Evolutionary conservation across 2,888 invertebrate species (phyloP).

Genomic region (Labia minor): DNA sequence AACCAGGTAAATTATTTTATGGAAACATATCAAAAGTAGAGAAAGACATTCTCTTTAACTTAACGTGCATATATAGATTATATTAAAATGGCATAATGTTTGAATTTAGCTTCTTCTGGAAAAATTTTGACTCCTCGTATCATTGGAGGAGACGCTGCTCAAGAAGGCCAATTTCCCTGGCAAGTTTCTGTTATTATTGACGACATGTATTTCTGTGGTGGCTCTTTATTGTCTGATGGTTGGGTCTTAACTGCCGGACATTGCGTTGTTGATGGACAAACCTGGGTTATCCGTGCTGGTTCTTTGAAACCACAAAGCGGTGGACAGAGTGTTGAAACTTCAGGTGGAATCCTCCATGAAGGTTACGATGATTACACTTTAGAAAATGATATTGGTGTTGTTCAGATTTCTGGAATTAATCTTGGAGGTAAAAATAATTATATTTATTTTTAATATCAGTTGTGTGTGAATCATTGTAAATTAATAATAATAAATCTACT

Average conservation of each 20-base stretch:
- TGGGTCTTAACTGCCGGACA: constrained; percentile 20
- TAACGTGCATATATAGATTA: background rate
- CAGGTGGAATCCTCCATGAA: background rate
- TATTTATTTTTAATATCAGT: no score
- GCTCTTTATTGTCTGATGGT: constrained; percentile 9
- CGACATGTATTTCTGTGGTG: constrained; percentile 14
- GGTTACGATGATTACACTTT: background rate
- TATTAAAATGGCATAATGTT: no score
- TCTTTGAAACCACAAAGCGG: background rate
- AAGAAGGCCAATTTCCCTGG: constrained; percentile 20
- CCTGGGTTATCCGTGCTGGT: background rate
- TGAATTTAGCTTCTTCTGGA: background rate
- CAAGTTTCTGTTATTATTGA: constrained; percentile 16
- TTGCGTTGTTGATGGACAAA: background rate
- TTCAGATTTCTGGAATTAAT: background rate
- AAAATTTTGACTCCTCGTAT: background rate
- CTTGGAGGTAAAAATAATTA: no score
- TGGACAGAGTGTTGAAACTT: background rate
- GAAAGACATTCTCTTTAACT: background rate
- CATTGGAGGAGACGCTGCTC: background rate
- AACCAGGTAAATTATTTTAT: constrained; percentile 1
- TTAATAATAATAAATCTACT: no score
- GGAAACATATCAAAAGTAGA: no score
- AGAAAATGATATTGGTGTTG: background rate
- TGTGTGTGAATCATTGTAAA: no score